Evolutionary conservation across 2,888 invertebrate species (phyloP).

Genomic region (Mesoligia furuncula): DNA sequence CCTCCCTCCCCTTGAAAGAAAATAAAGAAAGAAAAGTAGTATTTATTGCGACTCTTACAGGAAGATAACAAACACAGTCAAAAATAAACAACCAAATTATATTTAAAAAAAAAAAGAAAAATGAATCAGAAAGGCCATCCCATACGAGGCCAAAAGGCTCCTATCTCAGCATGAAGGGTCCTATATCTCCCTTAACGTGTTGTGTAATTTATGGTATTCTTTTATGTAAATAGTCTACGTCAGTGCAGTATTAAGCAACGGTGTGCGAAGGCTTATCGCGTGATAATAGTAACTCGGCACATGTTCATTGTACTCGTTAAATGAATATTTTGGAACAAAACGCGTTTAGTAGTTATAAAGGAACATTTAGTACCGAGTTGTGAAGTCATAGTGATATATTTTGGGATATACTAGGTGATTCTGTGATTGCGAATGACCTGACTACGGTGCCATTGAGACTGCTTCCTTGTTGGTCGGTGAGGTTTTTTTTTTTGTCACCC

Average conservation of each 20-base stretch:
- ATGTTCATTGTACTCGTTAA: slow-evolving; percentile 56
- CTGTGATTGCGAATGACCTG: slow-evolving; percentile 51
- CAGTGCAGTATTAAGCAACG: slow-evolving; percentile 65
- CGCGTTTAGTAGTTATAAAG: slow-evolving; percentile 56
- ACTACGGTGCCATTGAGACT: slow-evolving; percentile 44
- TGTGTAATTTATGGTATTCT: not conserved
- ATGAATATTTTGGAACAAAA: slow-evolving; percentile 65
- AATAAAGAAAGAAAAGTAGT: no score
- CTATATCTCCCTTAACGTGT: not conserved
- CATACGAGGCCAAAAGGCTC: not conserved
- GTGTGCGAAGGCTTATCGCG: slow-evolving; percentile 63
- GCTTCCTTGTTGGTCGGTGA: slow-evolving; percentile 10
- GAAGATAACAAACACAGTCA: no score
- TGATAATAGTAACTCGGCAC: slow-evolving; percentile 64
- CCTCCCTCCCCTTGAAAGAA: no score
- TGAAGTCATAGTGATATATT: slow-evolving; percentile 63
- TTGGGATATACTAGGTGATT: slow-evolving; percentile 56
- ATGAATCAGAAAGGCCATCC: no score
- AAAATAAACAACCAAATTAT: no score
- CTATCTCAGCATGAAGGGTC: not conserved
- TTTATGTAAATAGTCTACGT: slow-evolving; percentile 51
- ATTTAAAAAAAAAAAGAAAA: no score
- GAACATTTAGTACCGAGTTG: slow-evolving; percentile 54
- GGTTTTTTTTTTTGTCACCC: not conserved
- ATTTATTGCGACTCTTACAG: no score